Conservation (phyloP, 2,888 invertebrate species). For the Bombylius discolor region DNA sequence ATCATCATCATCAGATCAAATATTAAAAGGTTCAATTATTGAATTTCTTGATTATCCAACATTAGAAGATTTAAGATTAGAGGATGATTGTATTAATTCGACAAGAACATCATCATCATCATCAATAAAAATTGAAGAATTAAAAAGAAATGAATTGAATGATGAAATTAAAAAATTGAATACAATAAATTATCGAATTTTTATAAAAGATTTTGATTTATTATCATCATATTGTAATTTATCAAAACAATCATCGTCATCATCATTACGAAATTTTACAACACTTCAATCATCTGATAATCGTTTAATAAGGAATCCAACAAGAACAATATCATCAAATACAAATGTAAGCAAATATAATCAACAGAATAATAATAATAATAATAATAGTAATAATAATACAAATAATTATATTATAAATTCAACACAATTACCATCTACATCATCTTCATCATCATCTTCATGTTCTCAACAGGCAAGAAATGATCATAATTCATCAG, state of each 20-base stretch:
- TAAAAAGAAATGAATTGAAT: not conserved
- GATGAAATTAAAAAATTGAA: not conserved
- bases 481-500: slow-evolving; percentile 35
- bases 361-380: slow-evolving; percentile 1
- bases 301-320: not conserved
- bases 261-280: slow-evolving; percentile 17
- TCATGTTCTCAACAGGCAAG: slow-evolving; percentile 71
- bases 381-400: not conserved
- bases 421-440: too few species aligned
- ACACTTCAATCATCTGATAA: slow-evolving; percentile 16
- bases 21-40: not conserved
- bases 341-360: not conserved
- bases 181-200: not conserved
- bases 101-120: slow-evolving; percentile 14
- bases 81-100: not conserved
- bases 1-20: not conserved
- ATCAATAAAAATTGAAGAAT: too few species aligned
- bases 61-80: slow-evolving; percentile 7
- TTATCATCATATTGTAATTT: not conserved
- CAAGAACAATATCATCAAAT: slow-evolving; percentile 5
- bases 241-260: too few species aligned
- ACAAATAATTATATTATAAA: too few species aligned
- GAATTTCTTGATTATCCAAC: slow-evolving; percentile 7
- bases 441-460: slow-evolving; percentile 17
- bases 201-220: not conserved